phyloP scores from a whole-genome alignment of 2,113 vertebrate genomes.

The human region GRCh38 chr7:13117501-13118000 shows the following conservation, averaged over 20 bases:
- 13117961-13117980: background rate
- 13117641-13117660: constrained; percentile 56
- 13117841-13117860: constrained; percentile 43
- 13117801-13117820: constrained; percentile 57
- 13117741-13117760: constrained; percentile 72
- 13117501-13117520: background rate
- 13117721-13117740: constrained; percentile 59
- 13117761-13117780: constrained; percentile 66
- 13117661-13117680: constrained; percentile 69
- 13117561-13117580: background rate
- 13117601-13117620: background rate
- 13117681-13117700: constrained; percentile 77
- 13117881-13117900: background rate
- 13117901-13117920: background rate
- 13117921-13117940: background rate
- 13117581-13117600: constrained; percentile 32
- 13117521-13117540: background rate
- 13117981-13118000: background rate
- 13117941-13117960: background rate
- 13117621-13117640: constrained; percentile 10
- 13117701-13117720: constrained; percentile 70
- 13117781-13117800: constrained; percentile 29
- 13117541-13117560: background rate
- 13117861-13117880: constrained; percentile 4
- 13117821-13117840: constrained; percentile 61